Evolutionary conservation across 2,113 vertebrate species (phyloP), one percentile per base, ranked within the genome.

Genomic region (Acrocephalus arundinaceus): DNA sequence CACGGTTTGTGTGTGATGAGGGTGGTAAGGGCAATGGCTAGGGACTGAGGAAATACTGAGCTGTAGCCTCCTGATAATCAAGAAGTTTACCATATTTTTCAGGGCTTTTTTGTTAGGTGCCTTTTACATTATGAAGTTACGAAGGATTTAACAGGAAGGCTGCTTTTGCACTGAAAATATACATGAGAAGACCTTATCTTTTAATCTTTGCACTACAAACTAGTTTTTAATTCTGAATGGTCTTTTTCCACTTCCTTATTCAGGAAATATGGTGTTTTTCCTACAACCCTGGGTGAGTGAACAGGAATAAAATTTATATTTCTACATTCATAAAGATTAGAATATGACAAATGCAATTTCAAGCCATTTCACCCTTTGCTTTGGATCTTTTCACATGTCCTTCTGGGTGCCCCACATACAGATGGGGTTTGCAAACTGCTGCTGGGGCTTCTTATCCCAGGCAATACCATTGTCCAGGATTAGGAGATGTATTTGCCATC

Each of bases 1-100:
- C 6, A 1, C 45, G 22, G 52, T 31, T 89, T 13, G 1, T 4
- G 5, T 23, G 0, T 15, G 27, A 27, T 30, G 35, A 35, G 33
- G 8, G 27, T 59, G 30, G 10, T 23, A 23, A 37, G 25, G 12
- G 15, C 24, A 49, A 27, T 3, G 1, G 10, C 23, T 33, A 31
- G 16, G 8, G 15, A 5, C 17, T 43, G 48, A 74, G 31, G 78
- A 87, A 90, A 28, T 37, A 46, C 7, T 20, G 41, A 83, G 4
- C 31, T 78, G 8, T 39, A 72, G 25, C 20, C 25, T 57, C 10
- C 46, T 35, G 14, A 28, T 13, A 79, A 35, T 28, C 33, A 57
- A 45, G 33, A 28, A 59, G 5, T 91, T 82, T 59, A 39, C 3
- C 0, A 19, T 20, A 41, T 19, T 86, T 83, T 82, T 87, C 39